These are phyloP conservation scores for Heliconius cydno DNA, from an alignment of 2,888 invertebrate species.

Conservation along the genomic window DNA sequence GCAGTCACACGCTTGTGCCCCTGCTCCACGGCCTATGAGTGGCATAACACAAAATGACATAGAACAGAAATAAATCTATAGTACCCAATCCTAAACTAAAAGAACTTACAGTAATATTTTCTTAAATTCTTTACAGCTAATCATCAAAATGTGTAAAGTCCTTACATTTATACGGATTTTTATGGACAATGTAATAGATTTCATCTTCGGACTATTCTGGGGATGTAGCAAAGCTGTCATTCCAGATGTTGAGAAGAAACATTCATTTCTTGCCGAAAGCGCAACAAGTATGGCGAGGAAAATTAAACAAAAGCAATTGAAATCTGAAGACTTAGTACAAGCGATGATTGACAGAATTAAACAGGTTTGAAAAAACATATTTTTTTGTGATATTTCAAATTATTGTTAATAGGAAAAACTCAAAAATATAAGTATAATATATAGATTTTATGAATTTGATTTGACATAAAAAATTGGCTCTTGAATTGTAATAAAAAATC, in stretches of 20 bases:
- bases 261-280: slow-evolving; percentile 81
- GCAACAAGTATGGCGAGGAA: slow-evolving; percentile 86
- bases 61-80: too few relatives aligned
- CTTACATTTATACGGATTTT: slow-evolving; percentile 60
- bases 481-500: too few relatives aligned
- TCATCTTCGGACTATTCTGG: slow-evolving; percentile 73
- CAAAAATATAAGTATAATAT: too few relatives aligned
- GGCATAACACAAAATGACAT: too few relatives aligned
- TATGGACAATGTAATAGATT: slow-evolving; percentile 69
- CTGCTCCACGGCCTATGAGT: too few relatives aligned
- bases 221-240: slow-evolving; percentile 63
- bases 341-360: slow-evolving; percentile 90
- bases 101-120: too few relatives aligned
- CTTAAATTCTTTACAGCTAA: not conserved
- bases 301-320: slow-evolving; percentile 85
- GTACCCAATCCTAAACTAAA: too few relatives aligned
- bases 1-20: too few relatives aligned
- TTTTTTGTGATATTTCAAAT: not conserved
- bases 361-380: slow-evolving; percentile 71
- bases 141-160: slow-evolving; percentile 42
- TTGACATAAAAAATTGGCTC: too few relatives aligned
- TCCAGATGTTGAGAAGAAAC: slow-evolving; percentile 68
- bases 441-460: too few relatives aligned
- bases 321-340: slow-evolving; percentile 87
- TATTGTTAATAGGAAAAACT: not conserved